phyloP scores from a whole-genome alignment of 2,797 vertebrate genomes.

The Syndactyla subalaris region DNA sequence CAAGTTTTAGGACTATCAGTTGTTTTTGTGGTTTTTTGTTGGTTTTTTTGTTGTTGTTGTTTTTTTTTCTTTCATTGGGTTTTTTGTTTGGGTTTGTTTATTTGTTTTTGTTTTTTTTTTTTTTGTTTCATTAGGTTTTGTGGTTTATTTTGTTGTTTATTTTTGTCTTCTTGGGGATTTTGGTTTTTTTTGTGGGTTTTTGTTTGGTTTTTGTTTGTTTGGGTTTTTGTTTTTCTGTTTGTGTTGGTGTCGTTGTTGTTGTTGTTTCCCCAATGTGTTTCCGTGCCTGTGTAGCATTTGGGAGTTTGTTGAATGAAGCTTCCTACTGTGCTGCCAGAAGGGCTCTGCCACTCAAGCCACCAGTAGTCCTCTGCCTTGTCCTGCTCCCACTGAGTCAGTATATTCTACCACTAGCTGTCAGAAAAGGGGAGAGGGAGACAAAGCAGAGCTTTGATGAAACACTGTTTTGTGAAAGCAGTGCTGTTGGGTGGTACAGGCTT shows the following conservation, averaged over 20 bases:
- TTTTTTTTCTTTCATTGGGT: background rate
- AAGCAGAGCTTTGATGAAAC: background rate
- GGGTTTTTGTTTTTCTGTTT: too few relatives aligned
- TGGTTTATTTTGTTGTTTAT: too few relatives aligned
- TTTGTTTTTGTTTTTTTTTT: background rate
- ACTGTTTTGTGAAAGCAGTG: background rate
- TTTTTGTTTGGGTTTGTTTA: background rate
- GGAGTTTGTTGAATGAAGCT: background rate
- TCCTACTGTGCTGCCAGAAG: background rate
- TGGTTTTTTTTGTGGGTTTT: background rate
- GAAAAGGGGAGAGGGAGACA: background rate
- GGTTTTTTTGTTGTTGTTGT: background rate
- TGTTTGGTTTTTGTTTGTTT: too few relatives aligned
- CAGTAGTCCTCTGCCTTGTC: background rate
- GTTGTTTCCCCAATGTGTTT: background rate
- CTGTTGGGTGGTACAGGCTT: background rate
- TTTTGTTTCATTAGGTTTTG: background rate
- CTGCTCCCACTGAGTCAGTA: background rate
- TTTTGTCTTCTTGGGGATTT: too few relatives aligned
- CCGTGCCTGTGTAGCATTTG: background rate
- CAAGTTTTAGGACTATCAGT: rapidly evolving
- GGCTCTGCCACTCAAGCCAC: rapidly evolving
- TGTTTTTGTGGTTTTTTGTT: background rate
- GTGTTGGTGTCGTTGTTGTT: too few relatives aligned
- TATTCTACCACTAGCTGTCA: background rate